Evolutionary conservation across 2,888 invertebrate species (phyloP), one percentile per base, ranked within the genome.

Genomic region (Hydriomena furcata): DNA sequence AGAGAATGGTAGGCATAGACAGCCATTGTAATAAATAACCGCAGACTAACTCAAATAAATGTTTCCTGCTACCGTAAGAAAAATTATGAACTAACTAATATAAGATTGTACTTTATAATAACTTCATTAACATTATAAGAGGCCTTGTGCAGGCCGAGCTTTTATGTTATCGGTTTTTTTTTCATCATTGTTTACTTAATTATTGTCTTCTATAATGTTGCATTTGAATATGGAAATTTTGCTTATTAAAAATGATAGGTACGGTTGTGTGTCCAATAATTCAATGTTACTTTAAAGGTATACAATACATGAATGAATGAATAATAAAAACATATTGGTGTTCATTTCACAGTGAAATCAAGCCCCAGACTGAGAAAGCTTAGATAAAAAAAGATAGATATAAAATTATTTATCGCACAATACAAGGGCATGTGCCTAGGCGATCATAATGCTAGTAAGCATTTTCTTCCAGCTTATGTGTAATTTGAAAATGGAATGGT

Each of bases 61-160:
- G 77, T 73, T 85, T 79, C 83, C 80, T 77, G 87, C 88, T 85
- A 86, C 89, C 73, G 88, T 82, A 68, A 70, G 67, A 71, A 76
- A 61, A 74, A 78, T 77, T 72, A 74, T 69, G 63, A 66, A 73
- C 66, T 66, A 76, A 76, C 20, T n/a, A 32, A 32, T n/a, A n/a
- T n/a, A n/a, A n/a, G n/a, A n/a, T n/a, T n/a, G 32, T 65, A 70
- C 76, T 84, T 81, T 75, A 69, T 76, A 73, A 71, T 70, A 67
- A 66, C 73, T 75, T 79, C 75, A 86, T 87, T 87, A 84, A 52
- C 84, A 86, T 86, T 17, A 81, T 71, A 79, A 68, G 67, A 69
- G 69, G 55, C 58, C 52, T 47, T 60, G 58, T 63, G 76, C 79
- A 76, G 79, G 78, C 69, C 61, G 55, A 62, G 60, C 52, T 47